Evolutionary conservation across 2,888 invertebrate genomes (phyloP).

Genomic region (Sylvicola fuscatus): DNA sequence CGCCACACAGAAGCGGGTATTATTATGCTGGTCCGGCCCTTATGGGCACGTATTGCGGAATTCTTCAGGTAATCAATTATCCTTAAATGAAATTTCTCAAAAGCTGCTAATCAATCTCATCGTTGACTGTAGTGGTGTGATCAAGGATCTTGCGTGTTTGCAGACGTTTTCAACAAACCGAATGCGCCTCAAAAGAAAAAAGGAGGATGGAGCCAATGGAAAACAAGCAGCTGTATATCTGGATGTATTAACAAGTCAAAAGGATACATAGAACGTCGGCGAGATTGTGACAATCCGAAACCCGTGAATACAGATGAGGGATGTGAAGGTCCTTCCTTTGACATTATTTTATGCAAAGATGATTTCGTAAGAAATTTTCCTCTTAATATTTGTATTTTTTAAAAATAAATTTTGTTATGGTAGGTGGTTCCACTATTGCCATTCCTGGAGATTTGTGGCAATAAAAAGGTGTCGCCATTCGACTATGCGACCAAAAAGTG

Average conservation of each 20-base stretch:
- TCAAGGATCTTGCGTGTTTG: conserved; percentile 38
- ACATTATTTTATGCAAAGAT: conserved; percentile 46
- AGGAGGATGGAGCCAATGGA: conserved; percentile 47
- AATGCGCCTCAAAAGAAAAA: conserved; percentile 19
- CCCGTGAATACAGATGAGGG: conserved; percentile 30
- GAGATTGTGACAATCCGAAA: conserved; percentile 32
- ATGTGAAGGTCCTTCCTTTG: conserved; percentile 40
- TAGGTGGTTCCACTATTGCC: conserved; percentile 12
- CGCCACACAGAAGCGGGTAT: conserved; percentile 49
- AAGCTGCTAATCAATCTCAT: no score
- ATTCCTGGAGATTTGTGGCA: no score
- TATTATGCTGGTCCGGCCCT: conserved; percentile 66
- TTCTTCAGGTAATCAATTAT: conserved; percentile 29
- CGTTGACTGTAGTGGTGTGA: conserved; percentile 36
- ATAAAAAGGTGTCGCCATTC: no score
- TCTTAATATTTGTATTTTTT: no score
- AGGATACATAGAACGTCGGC: conserved; percentile 35
- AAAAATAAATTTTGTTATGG: background rate
- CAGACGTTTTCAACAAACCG: conserved; percentile 13
- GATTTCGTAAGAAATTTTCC: conserved; percentile 10
- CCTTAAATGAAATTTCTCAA: background rate
- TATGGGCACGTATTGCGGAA: conserved; percentile 55
- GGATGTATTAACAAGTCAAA: conserved; percentile 42
- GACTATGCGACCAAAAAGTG: conserved; percentile 38
- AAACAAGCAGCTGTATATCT: conserved; percentile 35